phyloP scores from a whole-genome alignment of 64 coral and sea anemone genomes.

The Astreopora myriophthalma region DNA sequence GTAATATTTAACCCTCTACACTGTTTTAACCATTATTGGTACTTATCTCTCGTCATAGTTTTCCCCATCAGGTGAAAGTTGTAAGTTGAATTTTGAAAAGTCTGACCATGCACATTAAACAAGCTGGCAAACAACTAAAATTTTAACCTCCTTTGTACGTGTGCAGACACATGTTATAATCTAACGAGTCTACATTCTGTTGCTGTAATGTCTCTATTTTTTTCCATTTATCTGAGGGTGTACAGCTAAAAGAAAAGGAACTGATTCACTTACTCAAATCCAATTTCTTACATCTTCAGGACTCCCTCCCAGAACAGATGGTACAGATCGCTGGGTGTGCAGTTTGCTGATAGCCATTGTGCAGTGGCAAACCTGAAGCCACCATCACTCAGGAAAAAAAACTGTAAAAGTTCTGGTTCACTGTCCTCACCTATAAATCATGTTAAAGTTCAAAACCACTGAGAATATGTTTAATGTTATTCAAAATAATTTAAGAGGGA shows the following conservation, averaged over 20 bases:
- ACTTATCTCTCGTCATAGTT: not conserved
- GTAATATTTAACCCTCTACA: not conserved
- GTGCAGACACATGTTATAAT: too few relatives aligned
- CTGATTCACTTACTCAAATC: conserved; percentile 17
- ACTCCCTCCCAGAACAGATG: conserved; percentile 46
- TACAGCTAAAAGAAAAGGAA: too few relatives aligned
- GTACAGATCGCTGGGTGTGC: conserved; percentile 36
- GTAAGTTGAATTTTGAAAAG: too few relatives aligned
- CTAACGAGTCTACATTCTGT: not conserved
- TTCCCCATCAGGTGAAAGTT: too few relatives aligned
- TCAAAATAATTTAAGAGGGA: not conserved
- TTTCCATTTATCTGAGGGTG: too few relatives aligned
- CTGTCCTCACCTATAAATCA: not conserved
- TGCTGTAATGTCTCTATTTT: too few relatives aligned
- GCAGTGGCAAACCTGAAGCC: conserved; percentile 56
- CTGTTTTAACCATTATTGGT: too few relatives aligned
- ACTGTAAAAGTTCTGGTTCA: conserved; percentile 37
- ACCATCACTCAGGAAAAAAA: conserved; percentile 53
- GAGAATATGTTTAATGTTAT: not conserved
- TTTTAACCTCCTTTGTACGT: too few relatives aligned
- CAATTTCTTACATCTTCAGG: conserved; percentile 9
- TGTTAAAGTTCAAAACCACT: not conserved
- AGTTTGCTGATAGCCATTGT: conserved; percentile 4
- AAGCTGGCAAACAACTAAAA: too few relatives aligned
- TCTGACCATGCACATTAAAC: too few relatives aligned